Evolutionary conservation across 2,113 vertebrate species (phyloP).

Genomic region (Pomatorhinus ruficollis): DNA sequence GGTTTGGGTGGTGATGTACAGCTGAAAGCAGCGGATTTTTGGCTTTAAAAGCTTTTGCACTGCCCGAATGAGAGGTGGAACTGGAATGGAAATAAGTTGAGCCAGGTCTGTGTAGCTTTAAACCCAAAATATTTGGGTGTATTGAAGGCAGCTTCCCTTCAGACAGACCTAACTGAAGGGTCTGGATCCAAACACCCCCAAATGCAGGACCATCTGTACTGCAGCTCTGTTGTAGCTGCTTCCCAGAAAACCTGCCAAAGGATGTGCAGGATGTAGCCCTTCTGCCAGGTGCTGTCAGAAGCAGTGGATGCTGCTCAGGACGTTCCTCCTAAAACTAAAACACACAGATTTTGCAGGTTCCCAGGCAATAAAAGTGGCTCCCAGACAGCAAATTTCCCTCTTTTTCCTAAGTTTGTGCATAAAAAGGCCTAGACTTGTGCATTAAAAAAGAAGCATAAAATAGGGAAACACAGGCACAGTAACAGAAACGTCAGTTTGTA

Average conservation of each 20-base stretch:
- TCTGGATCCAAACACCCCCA: background rate
- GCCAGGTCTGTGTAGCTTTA: background rate
- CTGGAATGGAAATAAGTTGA: background rate
- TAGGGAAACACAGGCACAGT: background rate
- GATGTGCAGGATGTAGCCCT: background rate
- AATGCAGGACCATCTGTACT: constrained; percentile 28
- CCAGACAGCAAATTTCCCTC: background rate
- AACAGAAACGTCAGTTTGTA: background rate
- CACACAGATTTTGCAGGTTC: background rate
- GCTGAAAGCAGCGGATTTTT: background rate
- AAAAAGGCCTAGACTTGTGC: background rate
- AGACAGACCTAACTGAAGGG: background rate
- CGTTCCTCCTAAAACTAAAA: background rate
- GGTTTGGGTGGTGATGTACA: background rate
- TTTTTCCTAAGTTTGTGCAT: background rate
- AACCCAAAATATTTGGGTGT: background rate
- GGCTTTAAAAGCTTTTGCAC: background rate
- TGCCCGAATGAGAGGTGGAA: background rate
- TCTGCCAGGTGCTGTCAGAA: constrained; percentile 16
- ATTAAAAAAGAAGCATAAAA: background rate
- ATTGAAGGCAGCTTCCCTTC: background rate
- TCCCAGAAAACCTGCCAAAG: constrained; percentile 8
- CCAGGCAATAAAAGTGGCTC: background rate
- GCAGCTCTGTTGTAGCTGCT: background rate
- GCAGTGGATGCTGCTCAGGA: background rate